Base-by-base conservation (phyloP, 1,140 invertebrate species). In the Drosophila repleta region DNA sequence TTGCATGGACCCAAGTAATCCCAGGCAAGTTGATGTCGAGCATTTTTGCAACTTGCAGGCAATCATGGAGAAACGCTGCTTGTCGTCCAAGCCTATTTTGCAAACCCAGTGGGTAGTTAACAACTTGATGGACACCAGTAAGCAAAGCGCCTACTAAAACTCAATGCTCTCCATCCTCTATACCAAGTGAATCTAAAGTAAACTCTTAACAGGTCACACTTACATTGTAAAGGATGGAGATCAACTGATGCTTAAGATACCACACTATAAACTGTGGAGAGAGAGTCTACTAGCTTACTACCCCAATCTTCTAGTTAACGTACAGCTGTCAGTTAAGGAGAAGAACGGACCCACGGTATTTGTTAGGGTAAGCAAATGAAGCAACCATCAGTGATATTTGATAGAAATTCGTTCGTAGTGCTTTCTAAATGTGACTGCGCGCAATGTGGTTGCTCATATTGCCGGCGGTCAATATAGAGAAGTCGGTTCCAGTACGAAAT, bases 221-320 rank as follows among this genome's bases (percentile, higher is more conserved):
- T 58, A 26, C 37, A 43, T 24, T 0, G 13, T 45, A 18, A 4
- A 11, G 6, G 13, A 29, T 1, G 17, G 15, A 1, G 13, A 37
- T 0, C 13, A 53, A 2, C 29, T 72, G 0, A 13, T 72, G 21
- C 20, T 72, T n/a, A 72, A 72, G 56, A 72, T 72, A 21, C 63
- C 63, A 1, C 55, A 48, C 6, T 61, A 60, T 15, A 24, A 5
- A 8, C 20, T 72, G 29, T 60, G 56, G 49, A 48, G 53, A 6
- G 4, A 26, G 4, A 1, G n/a, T 10, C 3, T 67, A 0, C 6
- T 60, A 3, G 6, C 10, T 8, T 6, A 15, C 4, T 35, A 51
- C 29, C 68, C 68, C n/a, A 8, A 65, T 24, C 24, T 37, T 1
- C 13, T 61, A 2, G 26, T 72, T 3, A 26, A 46, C 3, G 45